These are phyloP conservation scores for Danio jaintianensis DNA, from an alignment of 2,797 vertebrate species.

Conservation along the genomic window DNA sequence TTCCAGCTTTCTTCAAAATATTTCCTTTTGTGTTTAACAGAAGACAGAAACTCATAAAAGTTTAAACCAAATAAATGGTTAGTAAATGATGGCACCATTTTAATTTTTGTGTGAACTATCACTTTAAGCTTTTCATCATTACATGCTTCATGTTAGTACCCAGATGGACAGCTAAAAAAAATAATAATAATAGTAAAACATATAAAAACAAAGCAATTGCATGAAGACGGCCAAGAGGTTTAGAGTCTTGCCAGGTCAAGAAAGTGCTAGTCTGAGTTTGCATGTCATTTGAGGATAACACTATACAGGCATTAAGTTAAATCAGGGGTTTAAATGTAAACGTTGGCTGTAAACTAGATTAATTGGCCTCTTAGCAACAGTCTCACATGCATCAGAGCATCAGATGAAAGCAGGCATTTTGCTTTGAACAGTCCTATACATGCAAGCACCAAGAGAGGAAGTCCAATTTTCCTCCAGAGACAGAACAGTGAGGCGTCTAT, in stretches of 20 bases:
- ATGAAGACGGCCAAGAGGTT: not conserved
- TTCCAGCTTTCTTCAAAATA: too few relatives aligned
- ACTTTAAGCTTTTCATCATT: not conserved
- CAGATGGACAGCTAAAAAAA: not conserved
- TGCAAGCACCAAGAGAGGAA: slow-evolving; percentile 23
- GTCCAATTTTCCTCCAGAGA: slow-evolving; percentile 41
- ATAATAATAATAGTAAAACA: too few relatives aligned
- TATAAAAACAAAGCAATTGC: not conserved
- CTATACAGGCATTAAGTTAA: slow-evolving; percentile 7
- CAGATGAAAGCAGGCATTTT: slow-evolving; percentile 30
- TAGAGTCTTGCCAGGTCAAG: not conserved
- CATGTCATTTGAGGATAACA: slow-evolving; percentile 6
- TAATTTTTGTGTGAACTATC: too few relatives aligned
- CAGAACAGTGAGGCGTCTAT: slow-evolving; percentile 32
- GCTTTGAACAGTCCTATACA: slow-evolving; percentile 34
- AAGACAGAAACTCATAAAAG: too few relatives aligned
- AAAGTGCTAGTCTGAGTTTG: slow-evolving; percentile 3
- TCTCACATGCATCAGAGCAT: slow-evolving; percentile 14
- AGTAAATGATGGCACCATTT: too few relatives aligned
- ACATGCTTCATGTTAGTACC: not conserved
- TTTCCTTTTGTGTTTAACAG: too few relatives aligned
- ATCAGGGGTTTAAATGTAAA: not conserved
- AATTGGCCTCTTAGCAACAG: slow-evolving; percentile 43
- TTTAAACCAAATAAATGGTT: too few relatives aligned
- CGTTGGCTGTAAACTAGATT: slow-evolving; percentile 18